phyloP scores from a whole-genome alignment of 2,113 vertebrate genomes.

The Uria lomvia region DNA sequence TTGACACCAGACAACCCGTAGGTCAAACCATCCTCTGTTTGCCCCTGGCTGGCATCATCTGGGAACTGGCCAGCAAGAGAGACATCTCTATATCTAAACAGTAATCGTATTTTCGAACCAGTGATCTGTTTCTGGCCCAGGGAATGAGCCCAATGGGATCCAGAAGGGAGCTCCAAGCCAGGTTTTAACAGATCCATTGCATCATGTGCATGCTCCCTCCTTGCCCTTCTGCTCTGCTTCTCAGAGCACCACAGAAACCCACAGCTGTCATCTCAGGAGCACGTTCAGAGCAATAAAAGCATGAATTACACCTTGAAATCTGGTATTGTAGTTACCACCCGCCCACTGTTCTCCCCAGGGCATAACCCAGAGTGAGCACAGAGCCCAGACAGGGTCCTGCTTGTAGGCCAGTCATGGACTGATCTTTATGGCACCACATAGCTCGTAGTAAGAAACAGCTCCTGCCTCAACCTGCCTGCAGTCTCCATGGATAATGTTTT shows the following conservation, averaged over 20 bases:
- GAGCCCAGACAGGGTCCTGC: not conserved
- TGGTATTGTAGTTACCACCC: not conserved
- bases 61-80: not conserved
- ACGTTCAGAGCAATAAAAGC: not conserved
- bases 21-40: not conserved
- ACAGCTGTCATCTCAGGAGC: not conserved
- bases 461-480: not conserved
- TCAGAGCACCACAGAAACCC: not conserved
- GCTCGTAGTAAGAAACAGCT: not conserved
- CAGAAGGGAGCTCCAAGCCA: not conserved
- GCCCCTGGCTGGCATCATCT: not conserved
- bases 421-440: not conserved
- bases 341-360: not conserved
- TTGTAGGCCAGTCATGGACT: not conserved
- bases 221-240: not conserved
- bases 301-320: not conserved
- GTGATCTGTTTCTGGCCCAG: not conserved
- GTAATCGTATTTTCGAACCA: not conserved
- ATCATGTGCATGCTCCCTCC: rapidly evolving
- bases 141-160: not conserved
- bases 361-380: not conserved
- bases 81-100: not conserved
- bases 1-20: not conserved
- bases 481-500: rapidly evolving
- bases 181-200: not conserved